Evolutionary conservation across 2,888 invertebrate genomes (phyloP), one percentile per base, ranked within the genome.

Genomic region (Chloromyia formosa): DNA sequence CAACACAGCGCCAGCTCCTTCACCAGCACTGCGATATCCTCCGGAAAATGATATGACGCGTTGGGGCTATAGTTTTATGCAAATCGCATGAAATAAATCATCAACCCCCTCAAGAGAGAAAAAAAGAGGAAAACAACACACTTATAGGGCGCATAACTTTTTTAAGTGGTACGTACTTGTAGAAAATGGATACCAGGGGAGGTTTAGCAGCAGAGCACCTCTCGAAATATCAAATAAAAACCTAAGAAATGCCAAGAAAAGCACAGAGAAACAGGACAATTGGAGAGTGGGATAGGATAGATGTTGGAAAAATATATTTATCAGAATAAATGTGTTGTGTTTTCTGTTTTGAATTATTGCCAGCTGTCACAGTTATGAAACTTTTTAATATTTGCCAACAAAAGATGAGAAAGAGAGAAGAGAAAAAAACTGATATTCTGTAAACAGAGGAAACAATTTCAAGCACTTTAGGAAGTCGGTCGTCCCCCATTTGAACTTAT

Each of bases 301-400:
- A 7, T 35, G 27, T 35, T 35, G 27, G 27, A 35, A 7, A 40
- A 49, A 66, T 49, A 66, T 64, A 45, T 64, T 23, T 68, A 53
- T 22, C 12, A 58, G 35, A 40, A 35, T 56, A 35, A 58, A 71
- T 71, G 56, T 40, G 14, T 71, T 71, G 2, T 35, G 71, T 58
- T 71, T 71, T 56, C 66, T 14, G 71, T 71, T 71, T 78, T 78
- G 76, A 78, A 75, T 75, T 78, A 76, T 76, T 74, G 72, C 73
- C 75, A 69, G 77, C 75, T 76, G 75, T 76, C 74, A 58, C 49
- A 27, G 76, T 75, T 78, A 75, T 73, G 75, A 68, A 72, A 75
- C 49, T 74, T 76, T 75, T 62, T 62, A 49, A 68, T 72, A 75
- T 73, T 66, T 73, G 75, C 54, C 61, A 64, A 71, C 74, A 76